Conservation (phyloP, 2,113 vertebrate genomes). For the Candoia aspera region DNA sequence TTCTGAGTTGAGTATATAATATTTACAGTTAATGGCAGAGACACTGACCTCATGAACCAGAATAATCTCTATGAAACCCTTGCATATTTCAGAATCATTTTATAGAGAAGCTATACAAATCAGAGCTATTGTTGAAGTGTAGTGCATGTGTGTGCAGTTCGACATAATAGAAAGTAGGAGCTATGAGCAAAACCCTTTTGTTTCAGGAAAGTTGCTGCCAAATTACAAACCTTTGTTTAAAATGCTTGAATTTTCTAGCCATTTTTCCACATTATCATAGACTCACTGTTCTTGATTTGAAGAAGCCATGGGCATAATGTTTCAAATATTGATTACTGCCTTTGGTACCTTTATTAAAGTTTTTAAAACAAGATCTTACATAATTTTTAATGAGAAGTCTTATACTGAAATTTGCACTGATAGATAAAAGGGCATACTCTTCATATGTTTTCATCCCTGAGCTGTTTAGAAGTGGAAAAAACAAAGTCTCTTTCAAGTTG, state of each 20-base stretch:
- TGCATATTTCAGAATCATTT: not conserved
- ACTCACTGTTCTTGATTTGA: slow-evolving; percentile 27
- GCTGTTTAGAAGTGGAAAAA: no score
- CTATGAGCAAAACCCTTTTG: slow-evolving; percentile 42
- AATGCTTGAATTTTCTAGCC: slow-evolving; percentile 34
- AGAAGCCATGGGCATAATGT: slow-evolving; percentile 11
- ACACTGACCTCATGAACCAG: not conserved
- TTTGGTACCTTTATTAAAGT: slow-evolving; percentile 27
- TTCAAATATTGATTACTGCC: slow-evolving; percentile 44
- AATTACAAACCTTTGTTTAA: slow-evolving; percentile 43
- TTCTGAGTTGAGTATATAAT: not conserved
- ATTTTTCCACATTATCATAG: slow-evolving; percentile 29
- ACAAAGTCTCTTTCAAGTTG: no score
- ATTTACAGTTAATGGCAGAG: not conserved
- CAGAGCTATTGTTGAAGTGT: slow-evolving; percentile 29
- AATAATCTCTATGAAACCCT: not conserved
- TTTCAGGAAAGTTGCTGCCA: slow-evolving; percentile 52
- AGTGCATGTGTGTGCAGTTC: slow-evolving; percentile 32
- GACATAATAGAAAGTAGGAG: slow-evolving; percentile 31
- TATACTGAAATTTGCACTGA: not conserved
- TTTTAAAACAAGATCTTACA: not conserved
- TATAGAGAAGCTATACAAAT: slow-evolving; percentile 32
- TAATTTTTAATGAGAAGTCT: slow-evolving; percentile 3
- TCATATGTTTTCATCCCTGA: not conserved
- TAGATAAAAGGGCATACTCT: slow-evolving; percentile 43